These are phyloP conservation scores for Dendropsophus ebraccatus DNA, from an alignment of 2,113 vertebrate species.

Conservation along the genomic window DNA sequence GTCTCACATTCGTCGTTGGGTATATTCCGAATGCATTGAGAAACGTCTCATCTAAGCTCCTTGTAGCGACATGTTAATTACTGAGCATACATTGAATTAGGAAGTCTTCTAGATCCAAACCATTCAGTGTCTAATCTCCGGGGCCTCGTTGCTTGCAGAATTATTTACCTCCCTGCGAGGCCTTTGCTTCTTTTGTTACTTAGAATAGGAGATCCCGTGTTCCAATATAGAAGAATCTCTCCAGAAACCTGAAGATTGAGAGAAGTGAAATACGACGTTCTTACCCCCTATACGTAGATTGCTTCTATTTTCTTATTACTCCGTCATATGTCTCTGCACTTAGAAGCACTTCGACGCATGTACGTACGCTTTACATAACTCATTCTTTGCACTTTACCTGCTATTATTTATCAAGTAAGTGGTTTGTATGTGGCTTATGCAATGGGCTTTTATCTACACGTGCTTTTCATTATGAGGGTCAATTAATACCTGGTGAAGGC, in stretches of 20 bases:
- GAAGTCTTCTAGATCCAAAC: conserved; percentile 38
- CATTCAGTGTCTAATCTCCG: conserved; percentile 19
- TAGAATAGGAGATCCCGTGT: background rate
- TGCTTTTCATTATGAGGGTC: background rate
- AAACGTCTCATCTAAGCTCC: conserved; percentile 9
- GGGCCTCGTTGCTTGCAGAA: conserved; percentile 10
- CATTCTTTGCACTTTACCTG: background rate
- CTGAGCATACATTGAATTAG: conserved; percentile 37
- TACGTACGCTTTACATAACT: background rate
- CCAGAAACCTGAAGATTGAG: too few species aligned
- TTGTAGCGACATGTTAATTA: conserved; percentile 31
- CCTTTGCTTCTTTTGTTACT: conserved; percentile 21
- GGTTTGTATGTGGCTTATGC: background rate
- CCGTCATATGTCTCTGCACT: background rate
- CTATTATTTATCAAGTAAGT: too few species aligned
- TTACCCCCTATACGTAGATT: background rate
- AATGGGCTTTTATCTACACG: background rate
- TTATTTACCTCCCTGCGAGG: conserved; percentile 14
- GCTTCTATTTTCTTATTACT: background rate
- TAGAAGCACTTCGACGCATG: background rate
- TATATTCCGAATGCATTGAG: conserved; percentile 6
- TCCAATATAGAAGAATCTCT: background rate
- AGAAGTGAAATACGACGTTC: background rate
- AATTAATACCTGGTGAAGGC: background rate
- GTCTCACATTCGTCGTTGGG: background rate